Evolutionary conservation across 2,113 vertebrate genomes (phyloP).

Genomic region (Cercopithecus mona): DNA sequence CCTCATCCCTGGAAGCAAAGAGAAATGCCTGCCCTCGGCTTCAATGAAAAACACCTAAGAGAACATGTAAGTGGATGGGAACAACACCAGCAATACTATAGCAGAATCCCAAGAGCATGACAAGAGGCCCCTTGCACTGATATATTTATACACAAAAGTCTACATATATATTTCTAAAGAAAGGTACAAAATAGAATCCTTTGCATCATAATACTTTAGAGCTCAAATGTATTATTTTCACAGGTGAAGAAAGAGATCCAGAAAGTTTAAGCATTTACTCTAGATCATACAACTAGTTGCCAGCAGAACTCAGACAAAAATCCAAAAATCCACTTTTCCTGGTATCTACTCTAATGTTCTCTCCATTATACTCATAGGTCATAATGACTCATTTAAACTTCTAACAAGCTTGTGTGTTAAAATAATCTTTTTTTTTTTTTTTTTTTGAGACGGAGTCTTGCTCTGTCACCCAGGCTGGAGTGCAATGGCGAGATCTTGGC

Average conservation of each 20-base stretch:
- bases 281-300: not conserved
- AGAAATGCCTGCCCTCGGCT: not conserved
- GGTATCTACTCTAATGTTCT: not conserved
- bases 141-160: not conserved
- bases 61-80: not conserved
- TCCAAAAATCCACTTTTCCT: not conserved
- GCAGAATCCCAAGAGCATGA: not conserved
- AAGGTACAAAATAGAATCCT: not conserved
- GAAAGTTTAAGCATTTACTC: not conserved
- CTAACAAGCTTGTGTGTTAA: not conserved
- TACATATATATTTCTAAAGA: not conserved
- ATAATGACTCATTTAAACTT: not conserved
- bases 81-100: not conserved
- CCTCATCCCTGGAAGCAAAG: not conserved
- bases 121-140: not conserved
- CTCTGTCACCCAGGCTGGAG: too few species aligned
- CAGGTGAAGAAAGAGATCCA: not conserved
- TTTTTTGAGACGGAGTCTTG: too few species aligned
- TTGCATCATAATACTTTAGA: not conserved
- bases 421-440: not conserved
- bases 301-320: not conserved
- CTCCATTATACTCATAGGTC: not conserved
- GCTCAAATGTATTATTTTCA: not conserved
- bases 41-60: not conserved
- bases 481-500: fast-evolving